Evolutionary conservation across 2,113 vertebrate species (phyloP).

Genomic region (Polypterus bichir): DNA sequence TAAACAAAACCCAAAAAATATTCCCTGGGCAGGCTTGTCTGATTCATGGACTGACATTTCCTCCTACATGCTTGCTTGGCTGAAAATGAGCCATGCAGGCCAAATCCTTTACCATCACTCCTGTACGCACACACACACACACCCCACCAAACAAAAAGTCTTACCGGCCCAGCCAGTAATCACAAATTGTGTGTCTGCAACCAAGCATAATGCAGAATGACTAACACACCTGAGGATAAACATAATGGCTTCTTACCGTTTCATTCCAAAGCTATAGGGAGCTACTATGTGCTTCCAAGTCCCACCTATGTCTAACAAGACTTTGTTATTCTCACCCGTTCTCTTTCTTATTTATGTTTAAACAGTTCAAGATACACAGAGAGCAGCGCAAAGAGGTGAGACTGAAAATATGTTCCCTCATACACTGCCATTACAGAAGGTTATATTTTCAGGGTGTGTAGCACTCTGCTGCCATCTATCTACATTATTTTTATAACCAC

Average conservation of each 20-base stretch:
- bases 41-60: constrained; percentile 53
- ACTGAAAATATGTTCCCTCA: constrained; percentile 27
- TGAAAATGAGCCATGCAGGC: constrained; percentile 37
- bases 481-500: constrained; percentile 9
- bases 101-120: constrained; percentile 35
- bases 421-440: constrained; percentile 13
- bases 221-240: neutral
- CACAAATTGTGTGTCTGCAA: no score
- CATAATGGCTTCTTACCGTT: constrained; percentile 9
- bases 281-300: constrained; percentile 20
- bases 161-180: no score
- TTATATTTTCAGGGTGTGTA: constrained; percentile 25
- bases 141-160: no score
- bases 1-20: constrained; percentile 27
- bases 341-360: constrained; percentile 41
- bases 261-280: constrained; percentile 42
- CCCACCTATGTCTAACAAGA: constrained; percentile 34
- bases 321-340: constrained; percentile 37
- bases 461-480: constrained; percentile 88
- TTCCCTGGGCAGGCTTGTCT: constrained; percentile 47
- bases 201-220: neutral
- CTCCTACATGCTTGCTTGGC: constrained; percentile 46
- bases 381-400: constrained; percentile 29
- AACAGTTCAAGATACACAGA: constrained; percentile 27
- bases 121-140: constrained; percentile 9